phyloP scores from a whole-genome alignment of 2,888 invertebrate genomes.

The Cantharis nigra region DNA sequence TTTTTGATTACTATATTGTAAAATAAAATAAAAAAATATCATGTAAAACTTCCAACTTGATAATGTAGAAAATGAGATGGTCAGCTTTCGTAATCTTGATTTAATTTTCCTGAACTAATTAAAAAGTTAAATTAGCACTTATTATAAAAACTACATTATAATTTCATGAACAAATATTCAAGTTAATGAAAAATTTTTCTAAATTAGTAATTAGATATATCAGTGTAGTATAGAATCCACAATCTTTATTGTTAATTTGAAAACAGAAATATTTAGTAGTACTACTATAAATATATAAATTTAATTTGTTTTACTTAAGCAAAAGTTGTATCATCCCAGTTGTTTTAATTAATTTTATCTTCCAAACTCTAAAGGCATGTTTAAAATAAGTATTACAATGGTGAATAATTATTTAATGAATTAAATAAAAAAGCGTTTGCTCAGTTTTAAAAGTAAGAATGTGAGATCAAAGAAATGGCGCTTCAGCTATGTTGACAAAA shows the following conservation, averaged over 20 bases:
- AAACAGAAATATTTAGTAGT: too few species aligned
- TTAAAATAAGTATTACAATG: constrained; percentile 7
- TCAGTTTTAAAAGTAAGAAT: not conserved
- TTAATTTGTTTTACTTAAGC: not conserved
- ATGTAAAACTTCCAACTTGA: too few species aligned
- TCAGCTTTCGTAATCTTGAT: not conserved
- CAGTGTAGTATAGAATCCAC: too few species aligned
- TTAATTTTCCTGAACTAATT: not conserved
- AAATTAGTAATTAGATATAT: not conserved
- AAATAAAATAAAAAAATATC: too few species aligned
- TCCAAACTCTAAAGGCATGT: constrained; percentile 3
- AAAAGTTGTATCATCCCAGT: not conserved
- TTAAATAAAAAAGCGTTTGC: constrained; percentile 12
- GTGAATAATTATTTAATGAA: constrained; percentile 20
- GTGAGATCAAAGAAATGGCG: constrained; percentile 12
- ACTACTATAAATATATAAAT: not conserved
- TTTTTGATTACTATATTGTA: too few species aligned
- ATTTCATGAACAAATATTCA: not conserved
- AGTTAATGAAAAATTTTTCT: not conserved
- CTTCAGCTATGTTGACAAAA: not conserved
- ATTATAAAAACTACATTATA: not conserved
- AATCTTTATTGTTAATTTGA: not conserved
- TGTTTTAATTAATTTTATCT: constrained; percentile 6
- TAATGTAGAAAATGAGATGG: too few species aligned
- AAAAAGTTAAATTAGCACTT: not conserved